phyloP scores from a whole-genome alignment of 2,113 vertebrate species.

The Oryzias celebensis region DNA sequence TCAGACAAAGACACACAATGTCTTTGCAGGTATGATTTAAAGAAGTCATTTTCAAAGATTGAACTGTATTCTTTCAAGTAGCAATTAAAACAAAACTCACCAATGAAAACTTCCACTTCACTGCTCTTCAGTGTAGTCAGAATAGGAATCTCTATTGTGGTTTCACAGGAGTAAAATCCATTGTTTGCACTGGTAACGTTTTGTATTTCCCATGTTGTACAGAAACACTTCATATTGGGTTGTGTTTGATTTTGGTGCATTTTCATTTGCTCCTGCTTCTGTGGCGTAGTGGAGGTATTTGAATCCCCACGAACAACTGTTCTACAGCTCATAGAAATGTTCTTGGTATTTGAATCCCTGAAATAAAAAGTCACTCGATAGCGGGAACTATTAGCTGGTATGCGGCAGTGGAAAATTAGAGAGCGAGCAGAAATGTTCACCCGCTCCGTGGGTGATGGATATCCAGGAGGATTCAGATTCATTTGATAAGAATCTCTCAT shows the following conservation, averaged over 20 bases:
- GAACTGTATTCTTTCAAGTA: background rate
- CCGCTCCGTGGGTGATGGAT: rapidly evolving
- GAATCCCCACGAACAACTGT: rapidly evolving
- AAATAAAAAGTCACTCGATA: slow-evolving; percentile 43
- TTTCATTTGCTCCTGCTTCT: rapidly evolving
- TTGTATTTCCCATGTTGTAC: background rate
- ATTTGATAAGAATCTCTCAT: background rate
- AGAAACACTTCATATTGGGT: no score
- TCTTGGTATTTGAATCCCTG: no score
- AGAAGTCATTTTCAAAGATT: background rate
- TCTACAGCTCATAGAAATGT: background rate
- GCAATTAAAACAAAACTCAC: slow-evolving; percentile 55
- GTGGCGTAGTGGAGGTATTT: rapidly evolving
- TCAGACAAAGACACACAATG: background rate
- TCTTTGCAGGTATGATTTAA: no score
- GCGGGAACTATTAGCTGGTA: rapidly evolving
- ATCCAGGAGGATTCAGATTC: background rate
- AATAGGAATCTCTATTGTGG: slow-evolving; percentile 35
- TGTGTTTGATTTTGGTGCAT: no score
- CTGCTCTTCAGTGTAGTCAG: rapidly evolving
- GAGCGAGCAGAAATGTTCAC: slow-evolving; percentile 6
- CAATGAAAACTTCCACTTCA: slow-evolving; percentile 31
- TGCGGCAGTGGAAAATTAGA: slow-evolving; percentile 40
- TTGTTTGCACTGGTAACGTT: background rate
- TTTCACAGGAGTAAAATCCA: slow-evolving; percentile 54